Base-by-base conservation (phyloP, 2,797 vertebrate species). In the Chrysocyon brachyurus region DNA sequence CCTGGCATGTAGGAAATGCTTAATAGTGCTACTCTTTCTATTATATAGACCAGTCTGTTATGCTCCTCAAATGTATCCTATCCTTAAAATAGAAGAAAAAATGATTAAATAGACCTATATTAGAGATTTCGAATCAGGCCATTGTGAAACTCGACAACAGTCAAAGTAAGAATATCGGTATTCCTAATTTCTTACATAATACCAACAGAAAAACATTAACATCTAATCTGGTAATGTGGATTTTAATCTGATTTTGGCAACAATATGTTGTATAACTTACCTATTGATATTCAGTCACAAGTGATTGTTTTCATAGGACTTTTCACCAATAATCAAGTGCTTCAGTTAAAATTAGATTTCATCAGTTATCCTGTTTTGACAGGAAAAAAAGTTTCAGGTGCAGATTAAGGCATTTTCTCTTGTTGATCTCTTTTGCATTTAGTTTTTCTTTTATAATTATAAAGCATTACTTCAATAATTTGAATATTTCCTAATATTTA, bases 381-480 rank as follows among this genome's bases (percentile, higher is more conserved):
- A 86, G 79, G 33, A 79, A 82, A 86, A 93, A 93, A 88, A 73
- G 8, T 40, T 92, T 85, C 57, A 83, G 73, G 17, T 84, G 90
- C 36, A 90, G 16, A 52, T 49, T 49, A 59, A 91, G 28, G 16
- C 26, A 61, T 95, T 92, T 94, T 64, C 56, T 89, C 8, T 81
- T 92, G 64, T 75, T 92, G 64, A 73, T n/a, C 46, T 49, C 40
- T 54, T 92, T 97, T 92, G 8, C 28, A 22, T 64, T 84, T 83
- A 70, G 31, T 56, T 94, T 92, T 92, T 91, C 63, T 75, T 90
- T 56, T 70, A 40, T 90, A 86, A 59, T 92, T 82, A 68, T 82
- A 68, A 87, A 64, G 17, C 11, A 4, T 81, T 56, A 77, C 24
- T 96, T 95, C 61, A 61, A 36, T 73, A 95, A 73, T 33, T 88